These are phyloP conservation scores for Marcusenius ussheri DNA, from an alignment of 2,113 vertebrate species.

Conservation along the genomic window DNA sequence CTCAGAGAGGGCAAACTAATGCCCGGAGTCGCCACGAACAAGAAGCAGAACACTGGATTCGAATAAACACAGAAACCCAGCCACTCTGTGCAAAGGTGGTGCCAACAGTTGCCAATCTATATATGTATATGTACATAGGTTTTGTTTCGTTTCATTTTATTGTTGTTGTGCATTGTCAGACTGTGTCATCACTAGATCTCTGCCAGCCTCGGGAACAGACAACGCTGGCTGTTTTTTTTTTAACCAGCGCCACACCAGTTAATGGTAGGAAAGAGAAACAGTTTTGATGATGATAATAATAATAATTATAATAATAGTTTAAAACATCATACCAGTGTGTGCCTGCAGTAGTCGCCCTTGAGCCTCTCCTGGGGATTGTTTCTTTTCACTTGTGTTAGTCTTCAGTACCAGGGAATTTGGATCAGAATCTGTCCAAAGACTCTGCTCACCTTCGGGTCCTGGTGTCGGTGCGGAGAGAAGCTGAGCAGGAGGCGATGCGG, in stretches of 20 bases:
- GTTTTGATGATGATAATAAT: conserved; percentile 43
- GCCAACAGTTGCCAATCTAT: conserved; percentile 98
- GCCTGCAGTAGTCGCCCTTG: conserved; percentile 90
- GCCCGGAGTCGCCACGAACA: conserved; percentile 49
- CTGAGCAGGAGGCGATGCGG: conserved; percentile 10
- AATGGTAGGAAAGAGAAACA: conserved; percentile 55
- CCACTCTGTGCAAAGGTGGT: conserved; percentile 71
- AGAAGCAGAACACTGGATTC: conserved; percentile 43
- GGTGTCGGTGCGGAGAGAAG: conserved; percentile 25
- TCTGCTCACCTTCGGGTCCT: conserved; percentile 34
- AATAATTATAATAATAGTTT: conserved; percentile 32
- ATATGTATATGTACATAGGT: conserved; percentile 50
- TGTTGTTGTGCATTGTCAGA: conserved; percentile 89
- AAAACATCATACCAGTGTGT: conserved; percentile 93
- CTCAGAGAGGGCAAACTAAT: conserved; percentile 84
- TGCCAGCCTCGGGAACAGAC: conserved; percentile 70
- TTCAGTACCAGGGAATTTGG: conserved; percentile 31
- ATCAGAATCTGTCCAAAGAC: conserved; percentile 66
- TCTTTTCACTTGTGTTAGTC: conserved; percentile 60
- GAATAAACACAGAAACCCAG: conserved; percentile 37
- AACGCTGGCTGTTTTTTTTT: conserved; percentile 40
- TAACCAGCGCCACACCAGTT: conserved; percentile 88
- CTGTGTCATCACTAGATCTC: conserved; percentile 82
- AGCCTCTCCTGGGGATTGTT: conserved; percentile 53
- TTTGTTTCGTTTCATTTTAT: conserved; percentile 62